Percentiles rank a stretch among this genome's conserved stretches.
phyloP scores from a whole-genome alignment of 2,113 vertebrate species.

The Phainopepla nitens region DNA sequence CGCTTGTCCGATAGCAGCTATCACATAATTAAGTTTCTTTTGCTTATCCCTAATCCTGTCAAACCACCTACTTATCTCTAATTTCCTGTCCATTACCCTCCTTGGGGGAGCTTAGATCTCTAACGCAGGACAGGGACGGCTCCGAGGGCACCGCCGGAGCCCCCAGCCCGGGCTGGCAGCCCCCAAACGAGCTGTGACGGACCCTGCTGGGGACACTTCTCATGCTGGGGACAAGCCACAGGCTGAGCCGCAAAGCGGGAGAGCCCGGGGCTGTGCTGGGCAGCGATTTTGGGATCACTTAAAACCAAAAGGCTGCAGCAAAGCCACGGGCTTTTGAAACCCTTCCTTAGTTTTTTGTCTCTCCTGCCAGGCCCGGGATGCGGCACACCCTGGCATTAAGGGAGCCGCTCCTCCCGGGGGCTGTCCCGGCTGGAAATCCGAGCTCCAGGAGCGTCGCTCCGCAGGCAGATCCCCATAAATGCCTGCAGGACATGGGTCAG shows the following conservation, averaged over 20 bases:
- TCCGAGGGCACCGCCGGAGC: neutral
- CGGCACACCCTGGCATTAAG: neutral
- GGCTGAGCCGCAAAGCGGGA: neutral
- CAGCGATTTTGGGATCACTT: neutral
- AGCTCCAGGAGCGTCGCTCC: neutral
- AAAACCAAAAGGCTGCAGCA: neutral
- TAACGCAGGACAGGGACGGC: neutral
- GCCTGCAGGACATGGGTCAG: neutral
- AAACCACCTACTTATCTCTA: constrained; percentile 60
- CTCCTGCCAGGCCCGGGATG: neutral
- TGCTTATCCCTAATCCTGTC: constrained; percentile 66
- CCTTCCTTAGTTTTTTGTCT: neutral
- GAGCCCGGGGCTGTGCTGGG: neutral
- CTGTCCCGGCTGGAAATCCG: neutral
- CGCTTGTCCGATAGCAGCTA: constrained; percentile 55
- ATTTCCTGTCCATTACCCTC: constrained; percentile 61
- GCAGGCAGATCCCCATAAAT: neutral
- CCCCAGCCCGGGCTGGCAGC: neutral
- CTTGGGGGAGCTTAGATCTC: constrained; percentile 10
- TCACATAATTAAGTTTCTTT: constrained; percentile 65
- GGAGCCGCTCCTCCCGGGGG: neutral
- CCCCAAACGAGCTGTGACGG: neutral
- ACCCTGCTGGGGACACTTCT: neutral
- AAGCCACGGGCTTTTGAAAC: neutral
- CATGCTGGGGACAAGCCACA: neutral